These are phyloP conservation scores for Carcinoscorpius rotundicauda DNA, from an alignment of 1,140 invertebrate species.

Conservation along the genomic window DNA sequence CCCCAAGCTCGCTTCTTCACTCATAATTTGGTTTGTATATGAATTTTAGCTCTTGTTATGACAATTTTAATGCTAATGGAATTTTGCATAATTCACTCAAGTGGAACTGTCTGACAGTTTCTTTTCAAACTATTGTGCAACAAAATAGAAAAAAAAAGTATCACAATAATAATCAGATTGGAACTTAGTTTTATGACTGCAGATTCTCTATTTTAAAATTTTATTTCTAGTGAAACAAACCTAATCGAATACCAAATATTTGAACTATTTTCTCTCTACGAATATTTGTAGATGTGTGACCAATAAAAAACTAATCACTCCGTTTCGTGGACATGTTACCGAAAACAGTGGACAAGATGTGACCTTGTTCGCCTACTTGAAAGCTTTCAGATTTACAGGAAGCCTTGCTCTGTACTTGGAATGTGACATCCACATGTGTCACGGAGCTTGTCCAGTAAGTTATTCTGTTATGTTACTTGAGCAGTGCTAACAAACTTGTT, in stretches of 20 bases:
- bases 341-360: conserved; percentile 77
- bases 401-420: conserved; percentile 86
- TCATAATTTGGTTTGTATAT: too few relatives aligned
- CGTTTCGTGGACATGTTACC: conserved; percentile 67
- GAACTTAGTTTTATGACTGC: too few relatives aligned
- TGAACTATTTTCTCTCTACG: conserved; percentile 11
- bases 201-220: too few relatives aligned
- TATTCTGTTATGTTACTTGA: not conserved
- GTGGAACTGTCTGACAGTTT: too few relatives aligned
- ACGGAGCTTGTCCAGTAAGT: conserved; percentile 79
- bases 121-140: too few relatives aligned
- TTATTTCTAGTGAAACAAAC: too few relatives aligned
- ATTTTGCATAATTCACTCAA: too few relatives aligned
- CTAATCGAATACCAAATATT: too few relatives aligned
- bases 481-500: too few relatives aligned
- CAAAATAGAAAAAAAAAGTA: not conserved
- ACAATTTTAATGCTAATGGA: too few relatives aligned
- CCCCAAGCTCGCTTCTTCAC: not conserved
- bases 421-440: conserved; percentile 89
- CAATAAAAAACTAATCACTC: conserved; percentile 81
- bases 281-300: conserved; percentile 58
- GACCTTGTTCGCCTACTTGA: conserved; percentile 70
- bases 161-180: not conserved
- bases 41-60: too few relatives aligned
- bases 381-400: conserved; percentile 79